phyloP scores from a whole-genome alignment of 30 jellyfish, hydroid and myxozoan species.

The Aurelia sp. region DNA sequence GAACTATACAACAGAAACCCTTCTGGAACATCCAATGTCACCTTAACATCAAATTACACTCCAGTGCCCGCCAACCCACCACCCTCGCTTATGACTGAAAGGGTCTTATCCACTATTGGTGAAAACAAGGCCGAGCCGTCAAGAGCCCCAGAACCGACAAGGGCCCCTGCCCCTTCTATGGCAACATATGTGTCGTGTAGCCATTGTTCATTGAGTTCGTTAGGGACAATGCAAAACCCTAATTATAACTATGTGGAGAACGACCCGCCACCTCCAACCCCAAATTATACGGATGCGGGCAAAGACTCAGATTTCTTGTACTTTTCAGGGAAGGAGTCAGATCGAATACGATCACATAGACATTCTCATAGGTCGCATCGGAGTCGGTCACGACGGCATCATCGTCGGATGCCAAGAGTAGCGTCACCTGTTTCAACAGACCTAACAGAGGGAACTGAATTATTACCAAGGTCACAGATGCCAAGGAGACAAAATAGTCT shows the following conservation, averaged over 20 bases:
- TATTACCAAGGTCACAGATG: constrained; percentile 59
- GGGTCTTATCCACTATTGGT: constrained; percentile 73
- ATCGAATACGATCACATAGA: constrained; percentile 59
- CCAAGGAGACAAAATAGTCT: constrained; percentile 45
- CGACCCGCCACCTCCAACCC: constrained; percentile 87
- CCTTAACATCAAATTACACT: constrained; percentile 77
- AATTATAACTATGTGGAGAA: constrained; percentile 62
- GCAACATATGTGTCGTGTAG: constrained; percentile 64
- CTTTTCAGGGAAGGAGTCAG: constrained; percentile 53
- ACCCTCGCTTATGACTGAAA: constrained; percentile 88
- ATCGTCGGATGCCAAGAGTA: constrained; percentile 59
- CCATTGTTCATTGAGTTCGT: constrained; percentile 62
- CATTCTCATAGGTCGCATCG: constrained; percentile 65
- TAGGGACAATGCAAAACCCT: constrained; percentile 43
- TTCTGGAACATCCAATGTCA: constrained; percentile 83
- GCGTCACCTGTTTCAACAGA: constrained; percentile 59
- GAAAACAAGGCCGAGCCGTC: constrained; percentile 77
- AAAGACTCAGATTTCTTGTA: constrained; percentile 68
- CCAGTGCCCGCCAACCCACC: constrained; percentile 94
- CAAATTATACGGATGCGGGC: constrained; percentile 66
- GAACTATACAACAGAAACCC: constrained; percentile 77
- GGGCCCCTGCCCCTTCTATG: constrained; percentile 69
- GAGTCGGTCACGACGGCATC: constrained; percentile 66
- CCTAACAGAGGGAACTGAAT: constrained; percentile 64
- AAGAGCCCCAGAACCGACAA: constrained; percentile 60